These are phyloP conservation scores for Sebastes elongatus DNA, from an alignment of 2,797 vertebrate species.

Conservation along the genomic window DNA sequence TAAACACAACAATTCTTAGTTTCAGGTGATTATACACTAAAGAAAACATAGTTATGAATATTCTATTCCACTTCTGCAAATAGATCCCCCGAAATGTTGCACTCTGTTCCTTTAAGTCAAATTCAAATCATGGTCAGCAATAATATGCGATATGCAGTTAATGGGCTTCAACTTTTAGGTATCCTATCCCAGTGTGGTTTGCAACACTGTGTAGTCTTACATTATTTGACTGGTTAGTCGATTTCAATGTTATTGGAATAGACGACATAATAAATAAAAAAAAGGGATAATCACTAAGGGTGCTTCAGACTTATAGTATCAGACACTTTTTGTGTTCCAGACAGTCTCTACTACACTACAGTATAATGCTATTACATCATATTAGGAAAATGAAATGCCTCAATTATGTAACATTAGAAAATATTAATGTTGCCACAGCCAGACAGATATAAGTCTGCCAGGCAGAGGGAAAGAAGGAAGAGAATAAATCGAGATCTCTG, in stretches of 20 bases:
- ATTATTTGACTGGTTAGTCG: background rate
- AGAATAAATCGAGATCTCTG: constrained; percentile 30
- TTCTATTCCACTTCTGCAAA: no score
- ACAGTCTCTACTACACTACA: background rate
- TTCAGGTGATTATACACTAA: no score
- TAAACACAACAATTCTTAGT: no score
- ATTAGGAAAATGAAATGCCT: background rate
- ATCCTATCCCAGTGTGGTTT: background rate
- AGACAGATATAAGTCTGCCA: background rate
- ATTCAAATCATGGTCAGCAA: background rate
- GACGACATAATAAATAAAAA: background rate
- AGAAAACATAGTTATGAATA: no score
- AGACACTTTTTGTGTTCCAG: background rate
- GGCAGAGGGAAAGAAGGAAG: background rate
- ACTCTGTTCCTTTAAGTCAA: background rate
- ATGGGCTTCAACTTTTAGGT: background rate
- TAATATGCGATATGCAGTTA: background rate
- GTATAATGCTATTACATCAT: background rate
- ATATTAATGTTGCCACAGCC: constrained; percentile 9
- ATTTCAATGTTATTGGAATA: background rate
- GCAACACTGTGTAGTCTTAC: background rate
- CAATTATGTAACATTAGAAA: constrained; percentile 8
- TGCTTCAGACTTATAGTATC: background rate
- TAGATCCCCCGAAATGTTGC: no score
- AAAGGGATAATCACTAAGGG: background rate